phyloP scores from a whole-genome alignment of 2,888 invertebrate species.

The Scrobipalpa costella region DNA sequence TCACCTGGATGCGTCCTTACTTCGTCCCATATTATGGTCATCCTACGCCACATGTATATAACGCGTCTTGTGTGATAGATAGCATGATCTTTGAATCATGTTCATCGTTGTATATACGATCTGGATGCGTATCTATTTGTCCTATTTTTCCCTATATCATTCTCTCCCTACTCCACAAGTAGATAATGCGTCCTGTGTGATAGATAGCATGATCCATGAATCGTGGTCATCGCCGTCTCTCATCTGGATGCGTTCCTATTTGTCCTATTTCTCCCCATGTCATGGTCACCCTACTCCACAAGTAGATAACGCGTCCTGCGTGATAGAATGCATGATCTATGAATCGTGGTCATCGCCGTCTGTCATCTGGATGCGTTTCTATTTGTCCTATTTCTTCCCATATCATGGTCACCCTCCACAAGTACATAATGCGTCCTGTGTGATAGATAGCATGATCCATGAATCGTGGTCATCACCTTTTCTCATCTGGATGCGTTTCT shows the following conservation, averaged over 20 bases:
- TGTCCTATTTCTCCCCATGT: background rate
- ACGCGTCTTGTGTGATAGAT: too few relatives aligned
- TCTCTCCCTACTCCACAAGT: slow-evolving; percentile 5
- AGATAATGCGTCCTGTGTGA: slow-evolving; percentile 15
- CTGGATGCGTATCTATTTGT: too few relatives aligned
- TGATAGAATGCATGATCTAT: slow-evolving; percentile 3
- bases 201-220: slow-evolving; percentile 13
- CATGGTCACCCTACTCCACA: slow-evolving; percentile 8
- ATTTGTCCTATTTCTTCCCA: background rate
- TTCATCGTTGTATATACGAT: background rate
- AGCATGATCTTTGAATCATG: too few relatives aligned
- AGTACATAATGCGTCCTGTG: slow-evolving; percentile 17
- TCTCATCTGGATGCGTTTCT: slow-evolving; percentile 4
- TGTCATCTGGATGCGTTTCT: slow-evolving; percentile 4
- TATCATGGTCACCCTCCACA: slow-evolving; percentile 2
- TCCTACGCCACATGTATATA: background rate
- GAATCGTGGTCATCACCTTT: slow-evolving; percentile 6
- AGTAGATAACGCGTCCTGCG: slow-evolving; percentile 16
- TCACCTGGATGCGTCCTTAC: too few relatives aligned
- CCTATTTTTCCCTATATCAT: background rate
- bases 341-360: slow-evolving; percentile 10
- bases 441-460: slow-evolving; percentile 5
- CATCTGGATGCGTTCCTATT: slow-evolving; percentile 6
- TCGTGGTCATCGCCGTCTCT: slow-evolving; percentile 2
- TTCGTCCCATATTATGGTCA: background rate